Percentiles rank a stretch among this genome's conserved stretches.
phyloP scores from a whole-genome alignment of 2,113 vertebrate genomes.

The Colinus virginianus region DNA sequence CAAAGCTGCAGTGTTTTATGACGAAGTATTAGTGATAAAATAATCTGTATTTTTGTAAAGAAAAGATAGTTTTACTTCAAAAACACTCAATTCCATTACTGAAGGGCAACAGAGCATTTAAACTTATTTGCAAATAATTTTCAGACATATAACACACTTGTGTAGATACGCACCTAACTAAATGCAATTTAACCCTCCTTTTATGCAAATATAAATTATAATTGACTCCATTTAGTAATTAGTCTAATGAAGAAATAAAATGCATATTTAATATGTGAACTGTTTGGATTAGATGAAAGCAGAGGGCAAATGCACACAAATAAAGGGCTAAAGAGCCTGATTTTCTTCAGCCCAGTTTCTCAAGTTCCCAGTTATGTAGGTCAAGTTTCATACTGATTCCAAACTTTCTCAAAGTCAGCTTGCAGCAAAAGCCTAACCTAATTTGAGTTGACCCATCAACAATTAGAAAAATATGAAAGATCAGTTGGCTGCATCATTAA shows the following conservation, averaged over 20 bases:
- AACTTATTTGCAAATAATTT: neutral
- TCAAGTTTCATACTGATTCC: neutral
- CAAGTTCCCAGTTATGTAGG: constrained; percentile 30
- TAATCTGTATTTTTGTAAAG: neutral
- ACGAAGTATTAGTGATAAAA: neutral
- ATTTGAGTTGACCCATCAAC: neutral
- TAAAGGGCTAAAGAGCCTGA: neutral
- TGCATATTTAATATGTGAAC: neutral
- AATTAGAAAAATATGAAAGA: neutral
- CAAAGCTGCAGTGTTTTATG: neutral
- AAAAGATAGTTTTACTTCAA: neutral
- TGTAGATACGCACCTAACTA: neutral
- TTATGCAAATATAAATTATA: neutral
- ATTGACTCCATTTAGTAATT: neutral
- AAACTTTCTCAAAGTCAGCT: constrained; percentile 30
- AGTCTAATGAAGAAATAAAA: neutral
- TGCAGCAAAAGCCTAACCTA: constrained; percentile 5
- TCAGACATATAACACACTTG: neutral
- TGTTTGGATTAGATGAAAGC: neutral
- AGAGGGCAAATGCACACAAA: neutral
- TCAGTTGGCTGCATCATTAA: neutral
- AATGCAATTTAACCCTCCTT: neutral
- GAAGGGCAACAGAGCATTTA: neutral
- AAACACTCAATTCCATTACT: neutral
- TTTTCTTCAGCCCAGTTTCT: constrained; percentile 14